Percentiles rank a stretch among this genome's conserved stretches.
Conservation (phyloP, 2,113 vertebrate species). For the Pomatostomus ruficeps region DNA sequence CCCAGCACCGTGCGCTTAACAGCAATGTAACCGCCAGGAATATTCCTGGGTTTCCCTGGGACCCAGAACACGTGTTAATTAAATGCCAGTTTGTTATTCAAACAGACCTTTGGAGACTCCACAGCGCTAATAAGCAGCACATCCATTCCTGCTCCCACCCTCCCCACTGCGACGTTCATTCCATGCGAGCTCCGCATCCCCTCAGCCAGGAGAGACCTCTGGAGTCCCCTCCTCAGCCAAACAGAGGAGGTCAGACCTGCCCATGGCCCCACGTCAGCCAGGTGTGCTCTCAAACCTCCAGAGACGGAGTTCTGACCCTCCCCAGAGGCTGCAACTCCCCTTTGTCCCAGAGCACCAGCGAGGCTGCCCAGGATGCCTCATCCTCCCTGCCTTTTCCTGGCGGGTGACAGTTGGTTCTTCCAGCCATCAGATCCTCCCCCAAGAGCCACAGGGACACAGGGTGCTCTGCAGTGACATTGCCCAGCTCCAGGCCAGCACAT, state of each 20-base stretch:
- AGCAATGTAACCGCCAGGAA: background rate
- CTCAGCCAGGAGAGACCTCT: background rate
- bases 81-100: slow-evolving; percentile 8
- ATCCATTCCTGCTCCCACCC: background rate
- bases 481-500: background rate
- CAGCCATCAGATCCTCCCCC: background rate
- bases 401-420: rapidly evolving
- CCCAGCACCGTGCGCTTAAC: background rate
- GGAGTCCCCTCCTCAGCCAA: background rate
- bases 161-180: rapidly evolving
- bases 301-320: background rate
- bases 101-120: background rate
- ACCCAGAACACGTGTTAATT: background rate
- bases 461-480: background rate
- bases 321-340: background rate
- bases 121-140: background rate
- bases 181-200: rapidly evolving
- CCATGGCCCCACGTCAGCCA: background rate
- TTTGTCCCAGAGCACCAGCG: background rate
- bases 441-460: background rate
- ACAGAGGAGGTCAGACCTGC: background rate
- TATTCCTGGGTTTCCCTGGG: background rate
- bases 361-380: rapidly evolving
- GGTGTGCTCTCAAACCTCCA: background rate
- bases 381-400: background rate